A percentile compares a stretch with the other conserved stretches of the same genome.
Conservation (phyloP, 2,797 vertebrate species). For the Picus viridis region DNA sequence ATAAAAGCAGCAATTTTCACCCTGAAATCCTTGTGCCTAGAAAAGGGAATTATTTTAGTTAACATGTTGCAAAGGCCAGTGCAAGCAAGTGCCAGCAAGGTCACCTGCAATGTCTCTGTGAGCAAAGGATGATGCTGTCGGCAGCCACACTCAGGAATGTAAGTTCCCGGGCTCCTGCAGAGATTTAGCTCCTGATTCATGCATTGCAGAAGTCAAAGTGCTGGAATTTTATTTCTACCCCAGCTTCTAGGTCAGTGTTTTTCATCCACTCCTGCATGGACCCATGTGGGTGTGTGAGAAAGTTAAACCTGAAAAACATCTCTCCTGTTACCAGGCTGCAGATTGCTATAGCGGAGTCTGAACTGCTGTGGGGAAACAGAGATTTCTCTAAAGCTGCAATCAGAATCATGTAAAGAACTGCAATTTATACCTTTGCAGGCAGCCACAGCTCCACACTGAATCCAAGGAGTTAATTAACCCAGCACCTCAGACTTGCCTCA, state of each 20-base stretch:
- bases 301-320: neutral
- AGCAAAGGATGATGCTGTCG: neutral
- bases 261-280: neutral
- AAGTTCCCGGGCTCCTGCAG: neutral
- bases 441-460: neutral
- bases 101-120: neutral
- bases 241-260: neutral
- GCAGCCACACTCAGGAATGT: accelerated
- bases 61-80: neutral
- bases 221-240: neutral
- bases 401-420: neutral
- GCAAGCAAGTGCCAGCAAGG: neutral
- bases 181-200: neutral
- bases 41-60: neutral
- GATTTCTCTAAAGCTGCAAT: neutral
- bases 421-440: neutral
- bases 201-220: neutral
- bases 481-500: neutral
- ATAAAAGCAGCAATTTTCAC: neutral
- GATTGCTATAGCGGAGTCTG: neutral
- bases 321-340: neutral
- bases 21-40: neutral
- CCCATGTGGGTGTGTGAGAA: neutral
- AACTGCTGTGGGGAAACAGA: neutral
- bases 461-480: neutral